Base-by-base conservation (phyloP, 2,888 invertebrate genomes). In the Nemotelus pantherinus region DNA sequence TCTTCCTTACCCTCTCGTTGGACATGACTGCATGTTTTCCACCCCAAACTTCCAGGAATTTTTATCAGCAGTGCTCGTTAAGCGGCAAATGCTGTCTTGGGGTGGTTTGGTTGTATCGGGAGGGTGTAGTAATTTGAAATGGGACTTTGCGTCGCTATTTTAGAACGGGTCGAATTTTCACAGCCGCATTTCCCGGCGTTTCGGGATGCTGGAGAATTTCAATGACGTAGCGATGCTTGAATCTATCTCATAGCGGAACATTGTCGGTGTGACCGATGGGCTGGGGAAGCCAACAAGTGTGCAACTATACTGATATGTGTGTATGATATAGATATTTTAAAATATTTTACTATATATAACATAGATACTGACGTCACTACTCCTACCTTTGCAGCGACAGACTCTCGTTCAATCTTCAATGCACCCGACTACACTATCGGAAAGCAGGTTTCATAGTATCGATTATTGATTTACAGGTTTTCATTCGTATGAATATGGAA, bases 11-110 rank as follows among this genome's bases (percentile, higher is more conserved):
- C 71, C 71, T 58, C 71, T 44, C 45, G 4, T 45, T 2, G 67
- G 48, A 55, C 41, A 10, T 44, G 25, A 47, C 3, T 72, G 44
- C 58, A 53, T 47, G 71, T 9, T 74, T 47, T 41, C 55, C 64
- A 65, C 53, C 65, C 44, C 25, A 48, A 60, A 43, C 71, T 79
- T 79, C 79, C 76, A 58, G 45, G 79, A 79, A 79, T 78, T 79
- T 79, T 77, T 67, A 79, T 79, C 79, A 77, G 79, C 77, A 79
- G 79, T 79, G 77, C 48, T 45, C 67, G 65, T 58, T 70, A 50
- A 77, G 72, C 58, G 65, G 55, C 9, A 64, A 53, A 25, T 43
- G 39, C 47, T 41, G 39, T 65, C n/a, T 76, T 63, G 67, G 64
- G 48, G 77, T 25, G 65, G 68, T 57, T 25, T 25, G 25, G 44